These are phyloP conservation scores for Hippocampus comes DNA, from an alignment of 2,113 vertebrate species.

Conservation along the genomic window DNA sequence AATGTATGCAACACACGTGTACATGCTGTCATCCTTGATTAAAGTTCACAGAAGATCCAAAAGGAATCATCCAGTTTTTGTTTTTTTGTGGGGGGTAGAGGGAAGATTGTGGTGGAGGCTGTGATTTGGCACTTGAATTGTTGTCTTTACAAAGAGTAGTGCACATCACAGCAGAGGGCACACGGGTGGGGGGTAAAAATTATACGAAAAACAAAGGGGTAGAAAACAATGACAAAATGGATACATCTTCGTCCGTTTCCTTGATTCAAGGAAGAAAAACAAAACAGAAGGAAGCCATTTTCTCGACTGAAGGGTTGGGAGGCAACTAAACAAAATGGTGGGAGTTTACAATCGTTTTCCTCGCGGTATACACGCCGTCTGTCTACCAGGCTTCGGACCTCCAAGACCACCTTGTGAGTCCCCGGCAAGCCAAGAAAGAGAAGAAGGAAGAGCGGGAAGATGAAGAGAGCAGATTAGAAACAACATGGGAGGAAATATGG, in stretches of 20 bases:
- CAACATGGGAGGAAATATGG: slow-evolving; percentile 32
- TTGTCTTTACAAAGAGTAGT: slow-evolving; percentile 71
- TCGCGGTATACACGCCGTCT: slow-evolving; percentile 81
- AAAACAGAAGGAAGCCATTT: slow-evolving; percentile 74
- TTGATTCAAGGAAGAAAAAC: slow-evolving; percentile 97
- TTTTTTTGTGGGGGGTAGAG: slow-evolving; percentile 3
- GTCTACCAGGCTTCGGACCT: slow-evolving; percentile 84
- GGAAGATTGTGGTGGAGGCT: slow-evolving; percentile 3
- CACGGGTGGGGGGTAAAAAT: slow-evolving; percentile 75
- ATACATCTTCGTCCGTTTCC: slow-evolving; percentile 81
- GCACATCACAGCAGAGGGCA: slow-evolving; percentile 62
- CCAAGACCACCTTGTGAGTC: slow-evolving; percentile 90
- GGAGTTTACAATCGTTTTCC: slow-evolving; percentile 75
- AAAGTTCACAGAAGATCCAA: slow-evolving; percentile 33
- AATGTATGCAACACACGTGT: not conserved
- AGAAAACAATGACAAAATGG: slow-evolving; percentile 15
- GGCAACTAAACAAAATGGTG: slow-evolving; percentile 16
- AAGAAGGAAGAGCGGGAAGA: slow-evolving; percentile 56
- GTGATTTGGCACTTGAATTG: slow-evolving; percentile 74
- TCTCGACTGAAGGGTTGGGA: slow-evolving; percentile 32
- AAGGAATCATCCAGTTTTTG: slow-evolving; percentile 9
- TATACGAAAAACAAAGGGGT: slow-evolving; percentile 62
- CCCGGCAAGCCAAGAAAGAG: slow-evolving; percentile 57
- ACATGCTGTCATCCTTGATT: slow-evolving; percentile 14
- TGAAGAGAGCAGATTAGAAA: slow-evolving; percentile 27